Conservation (phyloP, 2,888 invertebrate species). For the Drosophila austrosaltans region DNA sequence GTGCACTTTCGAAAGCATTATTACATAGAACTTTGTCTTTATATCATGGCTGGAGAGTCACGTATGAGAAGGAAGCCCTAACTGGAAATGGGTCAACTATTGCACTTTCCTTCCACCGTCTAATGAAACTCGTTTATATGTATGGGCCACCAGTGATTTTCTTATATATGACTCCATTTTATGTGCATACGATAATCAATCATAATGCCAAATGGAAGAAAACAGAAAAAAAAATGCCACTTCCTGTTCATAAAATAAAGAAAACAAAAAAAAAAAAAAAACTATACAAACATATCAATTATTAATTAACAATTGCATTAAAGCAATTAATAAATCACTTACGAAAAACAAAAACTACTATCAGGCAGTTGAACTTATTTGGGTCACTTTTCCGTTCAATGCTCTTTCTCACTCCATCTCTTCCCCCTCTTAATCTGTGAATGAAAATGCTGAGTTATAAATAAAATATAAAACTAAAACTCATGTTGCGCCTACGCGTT, state of each 20-base stretch:
- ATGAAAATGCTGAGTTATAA: conserved; percentile 16
- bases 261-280: too few relatives aligned
- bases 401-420: background rate
- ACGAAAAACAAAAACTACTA: conserved; percentile 54
- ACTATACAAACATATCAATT: conserved; percentile 61
- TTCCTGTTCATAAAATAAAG: conserved; percentile 55
- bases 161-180: conserved; percentile 40
- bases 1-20: conserved; percentile 45
- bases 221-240: conserved; percentile 35
- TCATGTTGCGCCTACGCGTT: conserved; percentile 39
- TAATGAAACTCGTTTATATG: conserved; percentile 55
- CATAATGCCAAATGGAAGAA: conserved; percentile 21
- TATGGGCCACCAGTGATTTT: conserved; percentile 45
- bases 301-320: conserved; percentile 69
- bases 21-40: conserved; percentile 11
- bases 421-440: background rate
- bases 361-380: conserved; percentile 36
- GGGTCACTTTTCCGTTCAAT: conserved; percentile 53
- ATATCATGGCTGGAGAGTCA: conserved; percentile 11
- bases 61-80: conserved; percentile 31
- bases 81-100: conserved; percentile 64
- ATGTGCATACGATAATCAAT: conserved; percentile 30
- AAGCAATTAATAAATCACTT: conserved; percentile 57
- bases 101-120: conserved; percentile 41
- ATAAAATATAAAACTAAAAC: conserved; percentile 25